A percentile compares a stretch with the other conserved stretches of the same genome.
phyloP scores from a whole-genome alignment of 2,797 vertebrate species.

The Mareca penelope region DNA sequence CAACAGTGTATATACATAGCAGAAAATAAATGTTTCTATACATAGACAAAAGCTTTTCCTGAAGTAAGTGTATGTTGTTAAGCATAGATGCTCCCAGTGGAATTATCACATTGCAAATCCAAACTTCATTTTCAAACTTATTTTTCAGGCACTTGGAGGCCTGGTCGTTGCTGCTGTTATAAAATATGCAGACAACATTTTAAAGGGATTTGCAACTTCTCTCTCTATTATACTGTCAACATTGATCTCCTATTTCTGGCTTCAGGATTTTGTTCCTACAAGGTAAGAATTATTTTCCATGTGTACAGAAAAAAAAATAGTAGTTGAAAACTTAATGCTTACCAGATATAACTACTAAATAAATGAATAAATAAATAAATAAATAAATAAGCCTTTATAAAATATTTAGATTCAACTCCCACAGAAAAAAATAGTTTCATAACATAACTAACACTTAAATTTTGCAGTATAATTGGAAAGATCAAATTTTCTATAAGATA shows the following conservation, averaged over 20 bases:
- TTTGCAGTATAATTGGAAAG: background rate
- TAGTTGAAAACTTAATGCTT: background rate
- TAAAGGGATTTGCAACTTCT: conserved; percentile 98
- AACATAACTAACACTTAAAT: background rate
- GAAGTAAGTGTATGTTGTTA: background rate
- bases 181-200: conserved; percentile 99
- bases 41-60: background rate
- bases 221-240: conserved; percentile 98
- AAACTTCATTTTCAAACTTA: background rate
- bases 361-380: background rate
- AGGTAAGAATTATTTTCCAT: conserved; percentile 79
- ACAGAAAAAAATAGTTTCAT: background rate
- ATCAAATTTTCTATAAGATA: background rate
- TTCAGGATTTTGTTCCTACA: conserved; percentile 96
- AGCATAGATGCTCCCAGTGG: background rate
- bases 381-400: background rate
- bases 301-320: background rate
- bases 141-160: conserved; percentile 92
- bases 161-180: conserved; percentile 98
- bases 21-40: background rate
- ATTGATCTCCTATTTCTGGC: conserved; percentile 96
- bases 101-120: background rate
- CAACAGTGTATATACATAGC: background rate
- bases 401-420: background rate
- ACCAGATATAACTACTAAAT: background rate